Percentiles rank a stretch among this genome's conserved stretches.
phyloP scores from a whole-genome alignment of 2,888 invertebrate genomes.

The Cosmia pyralina region DNA sequence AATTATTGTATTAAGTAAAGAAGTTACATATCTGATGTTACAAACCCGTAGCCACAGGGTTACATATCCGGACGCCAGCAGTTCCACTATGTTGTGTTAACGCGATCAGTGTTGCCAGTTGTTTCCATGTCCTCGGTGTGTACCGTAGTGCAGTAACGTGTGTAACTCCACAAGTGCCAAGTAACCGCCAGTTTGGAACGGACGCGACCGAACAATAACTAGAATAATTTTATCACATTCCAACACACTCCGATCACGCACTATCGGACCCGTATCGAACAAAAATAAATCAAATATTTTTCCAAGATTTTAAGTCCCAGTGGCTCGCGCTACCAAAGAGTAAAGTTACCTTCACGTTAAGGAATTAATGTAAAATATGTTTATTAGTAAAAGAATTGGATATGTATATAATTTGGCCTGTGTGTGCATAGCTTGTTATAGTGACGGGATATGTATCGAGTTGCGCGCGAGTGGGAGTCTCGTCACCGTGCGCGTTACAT shows the following conservation, averaged over 20 bases:
- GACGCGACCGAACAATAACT: conserved; percentile 79
- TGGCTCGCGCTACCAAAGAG: conserved; percentile 89
- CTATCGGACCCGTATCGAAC: conserved; percentile 71
- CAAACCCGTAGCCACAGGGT: conserved; percentile 42
- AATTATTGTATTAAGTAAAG: conserved; percentile 36
- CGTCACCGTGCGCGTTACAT: conserved; percentile 76
- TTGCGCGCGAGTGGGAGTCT: conserved; percentile 55
- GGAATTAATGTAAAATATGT: conserved; percentile 85
- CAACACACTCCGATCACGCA: conserved; percentile 73
- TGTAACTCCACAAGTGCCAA: conserved; percentile 86
- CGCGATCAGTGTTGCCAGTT: conserved; percentile 54
- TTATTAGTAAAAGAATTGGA: conserved; percentile 79
- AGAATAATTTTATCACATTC: conserved; percentile 79
- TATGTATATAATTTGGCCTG: conserved; percentile 85
- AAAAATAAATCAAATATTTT: conserved; percentile 72
- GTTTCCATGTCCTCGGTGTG: conserved; percentile 47
- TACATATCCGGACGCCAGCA: conserved; percentile 27
- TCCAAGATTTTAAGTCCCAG: conserved; percentile 74
- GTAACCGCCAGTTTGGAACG: conserved; percentile 70
- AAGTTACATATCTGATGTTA: conserved; percentile 54
- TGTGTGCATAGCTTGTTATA: conserved; percentile 84
- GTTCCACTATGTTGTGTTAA: conserved; percentile 45
- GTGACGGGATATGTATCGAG: conserved; percentile 66
- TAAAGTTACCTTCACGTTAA: conserved; percentile 88
- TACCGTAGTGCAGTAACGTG: conserved; percentile 59